Evolutionary conservation across 2,888 invertebrate species (phyloP), one percentile per base, ranked within the genome.

Genomic region (Drosophila koepferae): DNA sequence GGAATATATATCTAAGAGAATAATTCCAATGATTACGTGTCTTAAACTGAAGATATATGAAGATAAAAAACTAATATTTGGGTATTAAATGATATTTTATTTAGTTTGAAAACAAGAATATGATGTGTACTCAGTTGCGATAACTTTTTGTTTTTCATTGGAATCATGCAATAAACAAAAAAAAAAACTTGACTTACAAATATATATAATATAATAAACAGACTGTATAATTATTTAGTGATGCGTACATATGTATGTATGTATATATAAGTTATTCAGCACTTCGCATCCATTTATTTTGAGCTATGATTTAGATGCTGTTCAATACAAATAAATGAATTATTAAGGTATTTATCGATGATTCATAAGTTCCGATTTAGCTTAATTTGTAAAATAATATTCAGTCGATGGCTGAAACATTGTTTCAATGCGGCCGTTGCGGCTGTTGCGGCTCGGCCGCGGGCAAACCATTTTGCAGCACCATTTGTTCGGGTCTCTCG

Each of bases 401-500:
- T 83, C 83, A 89, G 83, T 83, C 83, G 72, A 60, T 81, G 54
- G 41, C 56, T 31, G 44, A 58, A 64, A 56, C 60, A 31, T 51
- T 51, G 34, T 46, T 70, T 75, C 40, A 63, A 46, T 72, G 74
- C 12, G 80, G 75, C 48, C 80, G 71, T 51, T 51, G 51, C 34
- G 51, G 51, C 59, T 90, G 83, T 40, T 89, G 86, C 48, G 86
- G 90, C 69, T 87, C 86, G 9, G 89, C 90, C 49, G 86, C 86
- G 7, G 86, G 90, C 49, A 87, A 55, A 44, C 90, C 86, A 53
- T 87, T 87, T 49, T 61, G 74, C 12, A 77, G 61, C 66, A 74
- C 75, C 56, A 69, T 63, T n/a, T 60, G 49, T 46, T 86, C 81
- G 2, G 86, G 86, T 16, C 81, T 85, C 63, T 92, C 92, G 59